Percentiles rank a stretch among this genome's conserved stretches.
phyloP scores from a whole-genome alignment of 2,113 vertebrate species.

The Tautogolabrus adspersus region DNA sequence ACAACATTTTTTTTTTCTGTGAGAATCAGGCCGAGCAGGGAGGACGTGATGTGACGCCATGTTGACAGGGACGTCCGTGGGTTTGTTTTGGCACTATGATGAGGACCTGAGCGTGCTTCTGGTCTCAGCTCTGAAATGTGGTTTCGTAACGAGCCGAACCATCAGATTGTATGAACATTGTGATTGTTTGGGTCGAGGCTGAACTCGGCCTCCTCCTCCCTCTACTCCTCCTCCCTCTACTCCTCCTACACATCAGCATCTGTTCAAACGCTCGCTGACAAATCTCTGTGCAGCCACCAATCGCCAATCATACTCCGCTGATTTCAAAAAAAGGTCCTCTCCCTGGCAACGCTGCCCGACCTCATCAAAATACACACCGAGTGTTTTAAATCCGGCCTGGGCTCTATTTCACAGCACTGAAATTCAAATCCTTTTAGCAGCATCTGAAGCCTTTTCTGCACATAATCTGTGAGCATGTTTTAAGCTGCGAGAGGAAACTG shows the following conservation, averaged over 20 bases:
- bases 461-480: constrained; percentile 55
- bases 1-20: not conserved
- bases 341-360: constrained; percentile 21
- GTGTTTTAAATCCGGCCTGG: constrained; percentile 49
- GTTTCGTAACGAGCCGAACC: not conserved
- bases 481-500: constrained; percentile 61
- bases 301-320: not conserved
- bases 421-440: constrained; percentile 68
- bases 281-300: constrained; percentile 26
- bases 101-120: not conserved
- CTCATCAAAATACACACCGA: constrained; percentile 4
- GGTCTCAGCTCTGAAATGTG: not conserved
- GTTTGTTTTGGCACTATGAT: not conserved
- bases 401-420: constrained; percentile 36
- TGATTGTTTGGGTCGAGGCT: constrained; percentile 4
- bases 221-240: constrained; percentile 51
- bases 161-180: not conserved
- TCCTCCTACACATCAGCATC: constrained; percentile 43
- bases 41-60: not conserved
- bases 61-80: not conserved
- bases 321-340: not conserved
- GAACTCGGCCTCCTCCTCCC: constrained; percentile 39
- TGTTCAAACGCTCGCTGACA: constrained; percentile 16
- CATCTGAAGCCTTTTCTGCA: constrained; percentile 61
- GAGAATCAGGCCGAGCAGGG: not conserved